phyloP scores from a whole-genome alignment of 2,888 invertebrate species.

The Euphydryas editha region DNA sequence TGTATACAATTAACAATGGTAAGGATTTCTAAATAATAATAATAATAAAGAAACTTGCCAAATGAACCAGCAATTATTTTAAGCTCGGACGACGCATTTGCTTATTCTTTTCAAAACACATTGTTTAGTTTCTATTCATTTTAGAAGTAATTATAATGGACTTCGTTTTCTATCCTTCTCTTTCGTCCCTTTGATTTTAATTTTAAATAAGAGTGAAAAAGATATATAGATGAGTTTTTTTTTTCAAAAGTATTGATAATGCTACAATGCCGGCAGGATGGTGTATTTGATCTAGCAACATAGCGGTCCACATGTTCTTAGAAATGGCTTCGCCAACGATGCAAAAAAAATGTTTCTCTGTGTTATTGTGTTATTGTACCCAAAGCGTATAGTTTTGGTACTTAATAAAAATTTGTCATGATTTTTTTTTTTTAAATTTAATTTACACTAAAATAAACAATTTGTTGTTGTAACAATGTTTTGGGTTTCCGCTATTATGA shows the following conservation, averaged over 20 bases:
- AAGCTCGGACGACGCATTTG: conserved; percentile 50
- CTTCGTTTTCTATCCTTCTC: conserved; percentile 53
- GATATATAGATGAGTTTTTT: conserved; percentile 64
- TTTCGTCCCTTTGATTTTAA: conserved; percentile 39
- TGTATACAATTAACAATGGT: no score
- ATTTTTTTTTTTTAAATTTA: no score
- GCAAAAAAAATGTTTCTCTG: conserved; percentile 78
- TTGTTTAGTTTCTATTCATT: conserved; percentile 76
- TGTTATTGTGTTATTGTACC: conserved; percentile 53
- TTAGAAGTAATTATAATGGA: conserved; percentile 72
- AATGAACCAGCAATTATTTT: conserved; percentile 50
- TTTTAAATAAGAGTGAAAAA: conserved; percentile 58
- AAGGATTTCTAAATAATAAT: no score
- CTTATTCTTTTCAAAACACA: conserved; percentile 57
- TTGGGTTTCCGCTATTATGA: no score
- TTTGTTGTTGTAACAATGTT: no score
- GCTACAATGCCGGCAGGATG: conserved; percentile 80
- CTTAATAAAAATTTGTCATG: conserved; percentile 30
- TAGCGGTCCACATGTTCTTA: conserved; percentile 82
- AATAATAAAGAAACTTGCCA: background rate
- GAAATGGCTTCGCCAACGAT: conserved; percentile 78
- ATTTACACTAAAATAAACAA: no score
- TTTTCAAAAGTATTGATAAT: conserved; percentile 74
- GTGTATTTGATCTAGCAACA: conserved; percentile 82
- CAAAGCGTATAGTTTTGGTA: conserved; percentile 58